These are phyloP conservation scores for Esox lucius DNA, from an alignment of 2,797 vertebrate species.

Conservation along the genomic window DNA sequence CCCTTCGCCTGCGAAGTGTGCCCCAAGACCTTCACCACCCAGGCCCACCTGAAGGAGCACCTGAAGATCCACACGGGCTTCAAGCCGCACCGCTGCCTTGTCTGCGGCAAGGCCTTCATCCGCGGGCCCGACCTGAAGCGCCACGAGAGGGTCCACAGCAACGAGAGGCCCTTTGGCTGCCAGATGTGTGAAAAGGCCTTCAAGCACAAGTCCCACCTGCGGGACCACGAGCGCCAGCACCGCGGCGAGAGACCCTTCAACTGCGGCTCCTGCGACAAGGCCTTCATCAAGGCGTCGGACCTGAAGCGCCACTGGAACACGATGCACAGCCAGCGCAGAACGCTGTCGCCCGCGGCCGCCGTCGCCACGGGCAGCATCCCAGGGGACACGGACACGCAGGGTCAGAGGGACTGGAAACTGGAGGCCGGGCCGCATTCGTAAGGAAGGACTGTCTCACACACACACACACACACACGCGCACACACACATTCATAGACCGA, in stretches of 20 bases:
- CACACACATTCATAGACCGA: background rate
- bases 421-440: slow-evolving; percentile 87
- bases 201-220: slow-evolving; percentile 99
- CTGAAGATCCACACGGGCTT: slow-evolving; percentile 98
- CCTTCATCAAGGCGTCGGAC: slow-evolving; percentile 98
- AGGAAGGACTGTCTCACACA: slow-evolving; percentile 58
- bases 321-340: slow-evolving; percentile 90
- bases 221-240: slow-evolving; percentile 96
- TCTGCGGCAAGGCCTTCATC: slow-evolving; percentile 97
- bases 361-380: slow-evolving; percentile 74
- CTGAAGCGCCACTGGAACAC: slow-evolving; percentile 98
- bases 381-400: slow-evolving; percentile 59
- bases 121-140: slow-evolving; percentile 95
- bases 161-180: slow-evolving; percentile 94
- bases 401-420: slow-evolving; percentile 90
- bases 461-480: background rate
- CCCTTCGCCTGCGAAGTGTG: slow-evolving; percentile 94
- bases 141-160: slow-evolving; percentile 96
- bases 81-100: slow-evolving; percentile 95
- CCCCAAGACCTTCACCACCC: slow-evolving; percentile 96
- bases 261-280: slow-evolving; percentile 96
- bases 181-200: slow-evolving; percentile 99
- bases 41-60: slow-evolving; percentile 97
- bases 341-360: slow-evolving; percentile 87
- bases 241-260: slow-evolving; percentile 96